Evolutionary conservation across 2,113 vertebrate genomes (phyloP).

Genomic region (Microtus pennsylvanicus): DNA sequence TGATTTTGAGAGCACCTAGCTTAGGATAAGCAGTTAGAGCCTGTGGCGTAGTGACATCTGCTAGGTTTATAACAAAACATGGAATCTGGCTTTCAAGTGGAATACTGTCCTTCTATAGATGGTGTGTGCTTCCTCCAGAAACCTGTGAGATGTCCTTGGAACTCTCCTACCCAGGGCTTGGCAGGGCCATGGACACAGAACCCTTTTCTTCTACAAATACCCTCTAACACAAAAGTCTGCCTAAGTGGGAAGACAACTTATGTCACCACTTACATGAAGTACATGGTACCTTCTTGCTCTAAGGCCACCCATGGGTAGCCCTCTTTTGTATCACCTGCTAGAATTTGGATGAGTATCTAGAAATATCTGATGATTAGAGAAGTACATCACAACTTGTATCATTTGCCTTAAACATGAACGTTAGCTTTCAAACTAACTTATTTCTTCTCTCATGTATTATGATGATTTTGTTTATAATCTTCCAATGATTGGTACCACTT

Average conservation of each 20-base stretch:
- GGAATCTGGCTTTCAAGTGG: neutral
- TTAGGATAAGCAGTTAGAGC: neutral
- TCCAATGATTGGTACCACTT: conserved; percentile 49
- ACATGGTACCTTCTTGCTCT: neutral
- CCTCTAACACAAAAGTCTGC: neutral
- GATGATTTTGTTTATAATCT: neutral
- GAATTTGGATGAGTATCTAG: neutral
- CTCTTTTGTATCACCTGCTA: neutral
- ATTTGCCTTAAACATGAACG: neutral
- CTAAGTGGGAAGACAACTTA: neutral
- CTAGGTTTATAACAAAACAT: neutral
- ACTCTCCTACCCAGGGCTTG: neutral
- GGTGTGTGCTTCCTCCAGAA: neutral
- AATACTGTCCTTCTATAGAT: neutral
- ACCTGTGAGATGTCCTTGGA: neutral
- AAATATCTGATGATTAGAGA: neutral
- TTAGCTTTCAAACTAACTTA: neutral
- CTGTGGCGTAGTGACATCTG: neutral
- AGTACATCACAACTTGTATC: neutral
- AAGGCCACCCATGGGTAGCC: neutral
- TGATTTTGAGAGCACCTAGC: neutral
- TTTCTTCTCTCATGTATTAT: neutral
- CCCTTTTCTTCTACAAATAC: neutral
- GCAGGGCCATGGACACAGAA: neutral
- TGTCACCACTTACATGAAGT: neutral